Conservation (phyloP, 2,888 invertebrate species). For the Euzophera pinguis region DNA sequence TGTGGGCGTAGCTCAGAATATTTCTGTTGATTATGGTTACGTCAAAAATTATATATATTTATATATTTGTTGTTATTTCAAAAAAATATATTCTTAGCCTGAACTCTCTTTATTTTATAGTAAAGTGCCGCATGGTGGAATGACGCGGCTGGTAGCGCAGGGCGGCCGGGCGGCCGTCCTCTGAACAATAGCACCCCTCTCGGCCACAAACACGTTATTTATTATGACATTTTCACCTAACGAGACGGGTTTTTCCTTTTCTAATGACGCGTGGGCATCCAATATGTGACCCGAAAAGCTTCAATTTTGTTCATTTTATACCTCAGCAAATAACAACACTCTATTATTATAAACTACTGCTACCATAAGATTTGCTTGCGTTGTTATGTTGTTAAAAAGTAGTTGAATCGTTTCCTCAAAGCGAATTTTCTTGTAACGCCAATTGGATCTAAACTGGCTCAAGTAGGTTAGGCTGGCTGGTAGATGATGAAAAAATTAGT, state of each 20-base stretch:
- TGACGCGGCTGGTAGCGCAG: conserved; percentile 25
- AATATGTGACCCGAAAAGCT: conserved; percentile 30
- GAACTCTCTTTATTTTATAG: not conserved
- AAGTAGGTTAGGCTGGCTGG: no score
- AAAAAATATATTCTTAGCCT: not conserved
- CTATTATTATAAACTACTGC: not conserved
- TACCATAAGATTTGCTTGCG: no score
- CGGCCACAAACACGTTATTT: conserved; percentile 46
- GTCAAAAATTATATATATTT: no score
- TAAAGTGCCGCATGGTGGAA: conserved; percentile 15
- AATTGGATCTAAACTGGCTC: no score
- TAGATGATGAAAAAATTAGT: no score
- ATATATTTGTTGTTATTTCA: not conserved
- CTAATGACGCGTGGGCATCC: conserved; percentile 33
- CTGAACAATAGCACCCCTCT: conserved; percentile 40
- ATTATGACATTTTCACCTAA: conserved; percentile 47
- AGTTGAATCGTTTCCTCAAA: no score
- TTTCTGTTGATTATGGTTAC: no score
- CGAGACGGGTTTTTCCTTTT: conserved; percentile 40
- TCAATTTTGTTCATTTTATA: conserved; percentile 25
- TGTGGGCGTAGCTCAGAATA: no score
- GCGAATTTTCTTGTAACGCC: no score
- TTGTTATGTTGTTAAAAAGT: not conserved
- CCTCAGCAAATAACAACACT: conserved; percentile 2
- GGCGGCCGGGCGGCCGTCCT: conserved; percentile 20